A percentile compares a stretch with the other conserved stretches of the same genome.
phyloP scores from a whole-genome alignment of 2,888 invertebrate species.

The Spodoptera exigua region DNA sequence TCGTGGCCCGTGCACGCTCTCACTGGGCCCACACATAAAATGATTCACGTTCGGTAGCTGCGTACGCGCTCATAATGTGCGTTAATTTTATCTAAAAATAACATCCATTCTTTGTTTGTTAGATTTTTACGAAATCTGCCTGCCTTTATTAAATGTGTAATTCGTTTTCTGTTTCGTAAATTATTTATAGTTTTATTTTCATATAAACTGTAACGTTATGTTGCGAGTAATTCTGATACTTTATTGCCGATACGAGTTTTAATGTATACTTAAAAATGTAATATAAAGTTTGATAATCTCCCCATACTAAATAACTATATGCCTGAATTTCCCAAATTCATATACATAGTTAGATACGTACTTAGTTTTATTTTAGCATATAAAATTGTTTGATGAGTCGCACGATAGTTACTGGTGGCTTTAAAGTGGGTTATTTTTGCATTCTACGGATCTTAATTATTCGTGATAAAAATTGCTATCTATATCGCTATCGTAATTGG shows the following conservation, averaged over 20 bases:
- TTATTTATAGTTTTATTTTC: conserved; percentile 61
- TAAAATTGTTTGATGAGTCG: conserved; percentile 19
- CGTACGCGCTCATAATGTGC: conserved; percentile 84
- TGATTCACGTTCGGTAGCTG: conserved; percentile 84
- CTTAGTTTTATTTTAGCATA: conserved; percentile 23
- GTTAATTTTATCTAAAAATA: conserved; percentile 89
- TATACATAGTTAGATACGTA: conserved; percentile 2
- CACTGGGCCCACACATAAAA: conserved; percentile 62
- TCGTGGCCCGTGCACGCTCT: conserved; percentile 48
- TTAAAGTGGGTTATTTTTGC: too few relatives aligned
- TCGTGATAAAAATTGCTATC: too few relatives aligned
- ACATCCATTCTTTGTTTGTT: conserved; percentile 86
- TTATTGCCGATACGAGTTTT: conserved; percentile 59
- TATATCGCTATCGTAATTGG: too few relatives aligned
- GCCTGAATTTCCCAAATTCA: conserved; percentile 6
- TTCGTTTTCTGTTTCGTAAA: conserved; percentile 59
- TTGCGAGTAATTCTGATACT: conserved; percentile 53
- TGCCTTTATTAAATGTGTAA: conserved; percentile 72
- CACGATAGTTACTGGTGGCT: background rate
- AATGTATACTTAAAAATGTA: conserved; percentile 54
- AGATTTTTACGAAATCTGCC: conserved; percentile 85
- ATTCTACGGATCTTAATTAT: too few relatives aligned
- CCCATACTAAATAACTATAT: conserved; percentile 22
- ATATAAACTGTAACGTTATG: conserved; percentile 54
- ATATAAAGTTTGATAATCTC: conserved; percentile 52